Evolutionary conservation across 2,113 vertebrate genomes (phyloP).

Genomic region (Fulmarus glacialis): DNA sequence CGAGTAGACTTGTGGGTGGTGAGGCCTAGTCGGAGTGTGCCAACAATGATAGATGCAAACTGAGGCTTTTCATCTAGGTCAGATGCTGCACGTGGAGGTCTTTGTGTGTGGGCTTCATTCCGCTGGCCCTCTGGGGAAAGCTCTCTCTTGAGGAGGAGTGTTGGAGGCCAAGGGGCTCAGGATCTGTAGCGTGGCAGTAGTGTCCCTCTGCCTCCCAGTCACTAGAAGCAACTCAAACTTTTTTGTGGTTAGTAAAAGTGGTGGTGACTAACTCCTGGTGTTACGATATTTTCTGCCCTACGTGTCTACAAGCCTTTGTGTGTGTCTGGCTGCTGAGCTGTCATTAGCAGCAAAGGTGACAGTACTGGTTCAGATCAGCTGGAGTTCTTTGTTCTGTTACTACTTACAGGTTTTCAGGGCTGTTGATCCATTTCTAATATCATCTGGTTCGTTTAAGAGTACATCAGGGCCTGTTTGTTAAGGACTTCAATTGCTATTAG

Average conservation of each 20-base stretch:
- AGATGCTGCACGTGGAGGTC: not conserved
- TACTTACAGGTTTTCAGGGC: not conserved
- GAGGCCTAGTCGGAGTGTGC: rapidly evolving
- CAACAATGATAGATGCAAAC: not conserved
- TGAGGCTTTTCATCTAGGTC: not conserved
- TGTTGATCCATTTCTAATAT: not conserved
- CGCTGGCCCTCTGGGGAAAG: not conserved
- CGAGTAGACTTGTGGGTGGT: not conserved
- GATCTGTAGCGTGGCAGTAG: not conserved
- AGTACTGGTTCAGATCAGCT: not conserved
- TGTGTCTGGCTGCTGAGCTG: not conserved
- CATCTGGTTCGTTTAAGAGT: not conserved
- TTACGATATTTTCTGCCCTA: rapidly evolving
- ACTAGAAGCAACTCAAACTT: not conserved
- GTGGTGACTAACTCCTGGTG: not conserved
- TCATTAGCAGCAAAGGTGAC: not conserved
- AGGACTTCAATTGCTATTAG: not conserved
- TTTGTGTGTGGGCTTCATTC: not conserved
- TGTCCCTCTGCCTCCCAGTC: not conserved
- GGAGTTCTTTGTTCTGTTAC: not conserved
- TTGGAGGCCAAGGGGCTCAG: not conserved
- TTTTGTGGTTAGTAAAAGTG: not conserved
- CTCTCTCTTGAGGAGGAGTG: too few species aligned
- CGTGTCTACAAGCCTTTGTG: not conserved
- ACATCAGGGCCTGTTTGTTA: not conserved